Percentiles rank a stretch among this genome's conserved stretches.
These are phyloP conservation scores for Aleadryas rufinucha DNA, from an alignment of 2,113 vertebrate genomes.

Conservation along the genomic window DNA sequence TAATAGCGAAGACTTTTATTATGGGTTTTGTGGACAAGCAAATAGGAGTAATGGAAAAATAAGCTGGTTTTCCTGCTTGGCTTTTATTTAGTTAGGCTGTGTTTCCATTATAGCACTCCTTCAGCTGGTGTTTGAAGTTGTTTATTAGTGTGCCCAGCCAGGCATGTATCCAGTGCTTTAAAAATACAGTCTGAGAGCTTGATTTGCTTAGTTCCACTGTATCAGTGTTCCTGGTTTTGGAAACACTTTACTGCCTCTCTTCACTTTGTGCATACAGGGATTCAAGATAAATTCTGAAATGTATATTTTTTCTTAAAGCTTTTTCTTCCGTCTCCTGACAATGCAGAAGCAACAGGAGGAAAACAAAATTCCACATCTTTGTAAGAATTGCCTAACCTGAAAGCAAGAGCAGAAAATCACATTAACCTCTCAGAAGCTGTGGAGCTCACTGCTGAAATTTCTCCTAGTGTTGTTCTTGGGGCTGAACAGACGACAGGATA, in stretches of 20 bases:
- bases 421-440: neutral
- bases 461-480: neutral
- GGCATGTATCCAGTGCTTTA: slow-evolving; percentile 42
- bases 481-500: neutral
- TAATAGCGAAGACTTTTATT: neutral
- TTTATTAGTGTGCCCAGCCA: slow-evolving; percentile 62
- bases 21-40: neutral
- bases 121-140: slow-evolving; percentile 31
- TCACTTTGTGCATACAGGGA: slow-evolving; percentile 2
- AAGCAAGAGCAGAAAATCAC: neutral
- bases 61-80: neutral
- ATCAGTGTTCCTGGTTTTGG: slow-evolving; percentile 15
- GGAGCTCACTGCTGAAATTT: neutral
- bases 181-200: slow-evolving; percentile 53
- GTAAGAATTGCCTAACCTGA: neutral
- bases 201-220: slow-evolving; percentile 61
- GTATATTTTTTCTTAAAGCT: neutral
- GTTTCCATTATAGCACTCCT: slow-evolving; percentile 22
- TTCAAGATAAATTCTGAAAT: slow-evolving; percentile 18
- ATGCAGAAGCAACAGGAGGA: neutral
- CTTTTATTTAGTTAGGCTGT: slow-evolving; percentile 23
- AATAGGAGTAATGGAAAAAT: neutral
- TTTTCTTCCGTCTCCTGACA: neutral
- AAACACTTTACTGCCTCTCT: slow-evolving; percentile 10
- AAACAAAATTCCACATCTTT: neutral